Percentiles rank a stretch among this genome's conserved stretches.
These are phyloP conservation scores for Dicentrarchus labrax DNA, from an alignment of 2,113 vertebrate genomes.

Conservation along the genomic window DNA sequence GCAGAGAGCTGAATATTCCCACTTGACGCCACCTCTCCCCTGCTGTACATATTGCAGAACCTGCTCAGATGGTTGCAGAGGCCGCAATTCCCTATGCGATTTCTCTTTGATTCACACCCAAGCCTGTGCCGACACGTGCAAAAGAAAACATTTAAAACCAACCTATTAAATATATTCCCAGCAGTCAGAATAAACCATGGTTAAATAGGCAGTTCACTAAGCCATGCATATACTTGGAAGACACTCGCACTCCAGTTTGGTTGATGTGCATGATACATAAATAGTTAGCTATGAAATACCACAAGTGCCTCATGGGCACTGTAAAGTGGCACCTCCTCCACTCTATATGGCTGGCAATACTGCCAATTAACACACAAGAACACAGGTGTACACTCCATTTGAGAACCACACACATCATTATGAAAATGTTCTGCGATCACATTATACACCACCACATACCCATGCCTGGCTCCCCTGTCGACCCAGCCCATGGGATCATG, in stretches of 20 bases:
- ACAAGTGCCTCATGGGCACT: slow-evolving; percentile 26
- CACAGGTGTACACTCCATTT: not conserved
- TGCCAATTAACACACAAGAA: not conserved
- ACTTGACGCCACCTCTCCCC: slow-evolving; percentile 46
- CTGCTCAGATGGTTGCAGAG: slow-evolving; percentile 48
- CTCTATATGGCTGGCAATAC: slow-evolving; percentile 9
- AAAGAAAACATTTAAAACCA: not conserved
- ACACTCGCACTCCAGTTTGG: slow-evolving; percentile 17
- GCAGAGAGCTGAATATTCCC: slow-evolving; percentile 61
- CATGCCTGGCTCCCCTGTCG: slow-evolving; percentile 30
- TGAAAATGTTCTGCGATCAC: slow-evolving; percentile 23
- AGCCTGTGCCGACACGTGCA: slow-evolving; percentile 19
- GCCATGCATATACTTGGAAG: slow-evolving; percentile 42
- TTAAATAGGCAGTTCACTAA: slow-evolving; percentile 23
- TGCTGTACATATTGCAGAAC: slow-evolving; percentile 44
- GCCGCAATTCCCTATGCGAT: slow-evolving; percentile 14
- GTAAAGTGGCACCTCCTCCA: slow-evolving; percentile 20
- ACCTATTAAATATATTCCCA: slow-evolving; percentile 5
- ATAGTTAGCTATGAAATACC: slow-evolving; percentile 43
- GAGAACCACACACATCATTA: not conserved
- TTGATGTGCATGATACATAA: slow-evolving; percentile 41
- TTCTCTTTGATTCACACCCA: slow-evolving; percentile 46
- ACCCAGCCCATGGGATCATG: slow-evolving; percentile 19
- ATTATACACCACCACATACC: slow-evolving; percentile 16
- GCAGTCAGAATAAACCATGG: slow-evolving; percentile 36